Conservation (phyloP, 2,113 vertebrate genomes). For the Hippocampus comes region DNA sequence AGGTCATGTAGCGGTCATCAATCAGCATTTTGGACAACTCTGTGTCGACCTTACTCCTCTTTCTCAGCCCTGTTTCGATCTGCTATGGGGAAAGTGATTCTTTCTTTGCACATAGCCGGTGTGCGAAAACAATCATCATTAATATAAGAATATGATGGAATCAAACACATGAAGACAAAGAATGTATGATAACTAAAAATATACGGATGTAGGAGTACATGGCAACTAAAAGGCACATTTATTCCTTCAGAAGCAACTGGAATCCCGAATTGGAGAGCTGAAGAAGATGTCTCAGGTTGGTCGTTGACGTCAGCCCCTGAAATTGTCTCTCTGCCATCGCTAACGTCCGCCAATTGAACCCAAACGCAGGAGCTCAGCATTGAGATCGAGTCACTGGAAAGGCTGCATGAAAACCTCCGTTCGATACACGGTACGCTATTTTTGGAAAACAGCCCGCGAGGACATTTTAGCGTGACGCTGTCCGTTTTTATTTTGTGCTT, state of each 20-base stretch:
- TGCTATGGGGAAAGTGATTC: no score
- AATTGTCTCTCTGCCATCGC: background rate
- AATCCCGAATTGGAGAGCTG: conserved; percentile 74
- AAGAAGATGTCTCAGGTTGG: conserved; percentile 59
- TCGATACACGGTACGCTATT: conserved; percentile 76
- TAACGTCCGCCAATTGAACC: background rate
- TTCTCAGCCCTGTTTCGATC: no score
- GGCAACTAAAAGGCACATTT: background rate
- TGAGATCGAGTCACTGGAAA: conserved; percentile 81
- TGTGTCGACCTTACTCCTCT: no score
- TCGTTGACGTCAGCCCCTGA: background rate
- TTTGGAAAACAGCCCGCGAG: background rate
- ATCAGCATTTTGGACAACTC: no score
- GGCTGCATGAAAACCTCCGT: conserved; percentile 82
- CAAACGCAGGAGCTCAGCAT: conserved; percentile 77
- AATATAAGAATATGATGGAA: no score
- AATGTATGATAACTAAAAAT: no score
- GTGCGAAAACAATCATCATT: no score
- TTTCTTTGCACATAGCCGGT: no score
- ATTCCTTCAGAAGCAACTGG: conserved; percentile 46
- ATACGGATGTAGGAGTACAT: background rate
- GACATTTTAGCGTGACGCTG: background rate
- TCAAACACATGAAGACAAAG: no score
- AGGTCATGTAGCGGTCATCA: no score
- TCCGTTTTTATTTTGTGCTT: conserved; percentile 11